A percentile compares a stretch with the other conserved stretches of the same genome.
Evolutionary conservation across 2,888 invertebrate genomes (phyloP).

Genomic region (Meganola albula): DNA sequence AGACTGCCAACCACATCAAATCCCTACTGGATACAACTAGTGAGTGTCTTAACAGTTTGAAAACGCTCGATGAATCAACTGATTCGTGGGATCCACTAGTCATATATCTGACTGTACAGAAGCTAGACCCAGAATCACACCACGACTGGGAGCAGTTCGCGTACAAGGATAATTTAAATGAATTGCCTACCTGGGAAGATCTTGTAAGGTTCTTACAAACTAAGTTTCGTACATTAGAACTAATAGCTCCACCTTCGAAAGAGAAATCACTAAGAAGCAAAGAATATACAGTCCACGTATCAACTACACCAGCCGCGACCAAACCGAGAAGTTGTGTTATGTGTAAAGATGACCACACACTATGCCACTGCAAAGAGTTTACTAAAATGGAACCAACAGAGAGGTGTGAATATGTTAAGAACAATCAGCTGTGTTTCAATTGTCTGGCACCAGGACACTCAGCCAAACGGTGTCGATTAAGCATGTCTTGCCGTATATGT

Average conservation of each 20-base stretch:
- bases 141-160: constrained; percentile 19
- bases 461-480: constrained; percentile 13
- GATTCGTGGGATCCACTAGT: constrained; percentile 18
- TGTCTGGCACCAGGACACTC: constrained; percentile 23
- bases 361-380: constrained; percentile 26
- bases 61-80: constrained; percentile 1
- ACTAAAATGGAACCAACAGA: constrained; percentile 14
- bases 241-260: not conserved
- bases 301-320: not conserved
- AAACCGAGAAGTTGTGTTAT: constrained; percentile 6
- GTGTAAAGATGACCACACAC: constrained; percentile 17
- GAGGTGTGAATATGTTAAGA: constrained; percentile 14
- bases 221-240: constrained; percentile 6
- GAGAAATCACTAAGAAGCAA: constrained; percentile 2
- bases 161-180: constrained; percentile 1
- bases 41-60: constrained; percentile 5
- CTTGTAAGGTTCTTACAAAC: constrained; percentile 4
- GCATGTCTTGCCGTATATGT: constrained; percentile 19
- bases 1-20: constrained; percentile 5
- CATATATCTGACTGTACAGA: constrained; percentile 22
- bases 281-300: constrained; percentile 5
- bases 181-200: constrained; percentile 6
- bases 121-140: constrained; percentile 24
- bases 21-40: constrained; percentile 8
- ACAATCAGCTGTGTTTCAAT: constrained; percentile 22